phyloP scores from a whole-genome alignment of 2,797 vertebrate species.

The Natrix natrix region DNA sequence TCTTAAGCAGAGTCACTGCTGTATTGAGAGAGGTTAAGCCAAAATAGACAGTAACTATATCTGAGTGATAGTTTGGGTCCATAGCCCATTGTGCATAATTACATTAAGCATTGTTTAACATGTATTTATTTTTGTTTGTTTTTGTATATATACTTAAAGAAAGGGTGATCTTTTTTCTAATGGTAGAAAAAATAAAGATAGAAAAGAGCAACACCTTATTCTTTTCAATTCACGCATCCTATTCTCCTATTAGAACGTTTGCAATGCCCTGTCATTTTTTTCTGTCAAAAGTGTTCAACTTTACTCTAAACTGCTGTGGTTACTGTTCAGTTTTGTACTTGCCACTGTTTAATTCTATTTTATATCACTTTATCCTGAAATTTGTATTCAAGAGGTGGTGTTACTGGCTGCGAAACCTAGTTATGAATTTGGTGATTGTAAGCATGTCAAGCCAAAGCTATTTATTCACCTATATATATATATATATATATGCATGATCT shows the following conservation, averaged over 20 bases:
- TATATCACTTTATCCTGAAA: conserved; percentile 67
- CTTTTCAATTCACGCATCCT: conserved; percentile 24
- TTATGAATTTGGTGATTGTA: conserved; percentile 60
- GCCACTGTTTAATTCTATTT: conserved; percentile 48
- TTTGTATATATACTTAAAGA: not conserved
- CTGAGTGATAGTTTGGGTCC: conserved; percentile 23
- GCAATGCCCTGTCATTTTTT: conserved; percentile 36
- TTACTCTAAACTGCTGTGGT: conserved; percentile 54
- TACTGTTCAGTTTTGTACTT: conserved; percentile 66
- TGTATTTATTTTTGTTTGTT: conserved; percentile 6
- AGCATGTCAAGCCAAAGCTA: conserved; percentile 67
- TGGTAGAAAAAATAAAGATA: conserved; percentile 34
- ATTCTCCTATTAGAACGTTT: not conserved
- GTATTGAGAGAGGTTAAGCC: conserved; percentile 33
- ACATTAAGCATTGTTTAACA: not conserved
- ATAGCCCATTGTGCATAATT: not conserved
- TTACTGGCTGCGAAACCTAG: conserved; percentile 59
- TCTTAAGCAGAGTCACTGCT: conserved; percentile 69
- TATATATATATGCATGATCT: conserved; percentile 69
- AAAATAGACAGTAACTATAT: conserved; percentile 69
- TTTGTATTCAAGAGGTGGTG: conserved; percentile 36
- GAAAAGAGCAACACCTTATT: conserved; percentile 49
- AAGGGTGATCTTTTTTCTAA: conserved; percentile 17
- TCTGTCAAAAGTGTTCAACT: conserved; percentile 42
- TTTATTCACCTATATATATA: conserved; percentile 62